phyloP scores from a whole-genome alignment of 1,140 invertebrate species.

The Vanessa atalanta region DNA sequence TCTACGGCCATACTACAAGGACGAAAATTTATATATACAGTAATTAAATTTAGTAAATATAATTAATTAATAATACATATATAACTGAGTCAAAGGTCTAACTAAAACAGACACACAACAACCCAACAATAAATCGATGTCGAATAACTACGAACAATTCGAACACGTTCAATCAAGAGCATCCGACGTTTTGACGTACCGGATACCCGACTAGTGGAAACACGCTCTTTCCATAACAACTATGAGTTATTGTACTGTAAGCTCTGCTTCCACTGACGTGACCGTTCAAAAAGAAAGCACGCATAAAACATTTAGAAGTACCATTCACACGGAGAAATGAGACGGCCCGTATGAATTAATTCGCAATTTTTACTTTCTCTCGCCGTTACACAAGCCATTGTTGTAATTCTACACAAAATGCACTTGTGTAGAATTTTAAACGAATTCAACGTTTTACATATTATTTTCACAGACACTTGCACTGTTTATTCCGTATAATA shows the following conservation, averaged over 20 bases:
- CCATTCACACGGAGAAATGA: constrained; percentile 26
- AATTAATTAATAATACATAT: too few relatives aligned
- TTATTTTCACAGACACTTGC: constrained; percentile 10
- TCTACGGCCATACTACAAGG: too few relatives aligned
- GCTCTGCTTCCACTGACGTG: background rate
- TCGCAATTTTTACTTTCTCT: constrained; percentile 27
- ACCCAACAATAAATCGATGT: too few relatives aligned
- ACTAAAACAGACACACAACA: too few relatives aligned
- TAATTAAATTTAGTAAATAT: too few relatives aligned
- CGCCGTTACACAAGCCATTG: constrained; percentile 24
- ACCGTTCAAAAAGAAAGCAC: constrained; percentile 3
- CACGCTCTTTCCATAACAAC: too few relatives aligned
- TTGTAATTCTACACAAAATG: constrained; percentile 30
- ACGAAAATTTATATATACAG: too few relatives aligned
- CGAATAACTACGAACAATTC: too few relatives aligned
- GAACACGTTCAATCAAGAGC: too few relatives aligned
- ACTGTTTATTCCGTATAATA: background rate
- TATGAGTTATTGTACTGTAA: background rate
- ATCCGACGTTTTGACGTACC: too few relatives aligned
- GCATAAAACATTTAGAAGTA: constrained; percentile 6
- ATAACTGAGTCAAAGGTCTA: too few relatives aligned
- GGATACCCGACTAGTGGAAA: too few relatives aligned
- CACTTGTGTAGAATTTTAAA: constrained; percentile 25
- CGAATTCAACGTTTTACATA: constrained; percentile 1
- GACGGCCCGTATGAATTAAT: constrained; percentile 16